These are phyloP conservation scores for Metallyticus violacea DNA, from an alignment of 2,888 invertebrate genomes.

Conservation along the genomic window DNA sequence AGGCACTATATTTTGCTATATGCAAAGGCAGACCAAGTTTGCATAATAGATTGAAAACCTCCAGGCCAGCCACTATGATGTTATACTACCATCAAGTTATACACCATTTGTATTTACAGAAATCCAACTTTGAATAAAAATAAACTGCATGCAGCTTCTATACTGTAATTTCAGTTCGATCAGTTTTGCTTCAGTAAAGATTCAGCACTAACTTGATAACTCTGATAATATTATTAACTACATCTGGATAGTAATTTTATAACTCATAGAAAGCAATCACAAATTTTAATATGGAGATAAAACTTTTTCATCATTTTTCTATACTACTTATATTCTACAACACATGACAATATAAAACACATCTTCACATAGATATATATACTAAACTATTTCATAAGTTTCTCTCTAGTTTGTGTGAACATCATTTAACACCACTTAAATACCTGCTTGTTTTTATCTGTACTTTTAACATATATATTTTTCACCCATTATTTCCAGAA, in stretches of 20 bases:
- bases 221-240: not conserved
- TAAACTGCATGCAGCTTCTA: not conserved
- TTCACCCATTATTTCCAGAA: constrained; percentile 17
- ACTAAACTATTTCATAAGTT: constrained; percentile 21
- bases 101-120: not conserved
- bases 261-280: not conserved
- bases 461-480: constrained; percentile 29
- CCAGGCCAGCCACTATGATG: not conserved
- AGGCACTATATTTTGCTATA: not conserved
- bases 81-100: not conserved
- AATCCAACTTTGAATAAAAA: not conserved
- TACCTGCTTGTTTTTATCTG: constrained; percentile 25
- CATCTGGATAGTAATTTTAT: not conserved
- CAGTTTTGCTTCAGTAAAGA: not conserved
- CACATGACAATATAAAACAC: constrained; percentile 31
- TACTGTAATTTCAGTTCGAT: not conserved
- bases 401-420: constrained; percentile 16
- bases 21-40: not conserved
- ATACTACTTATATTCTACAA: constrained; percentile 2
- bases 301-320: not conserved
- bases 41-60: not conserved
- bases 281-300: not conserved
- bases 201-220: not conserved
- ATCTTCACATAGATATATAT: constrained; percentile 27
- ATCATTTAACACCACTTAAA: constrained; percentile 30